A percentile compares a stretch with the other conserved stretches of the same genome.
Evolutionary conservation across 1,140 invertebrate genomes (phyloP).

Genomic region (Aphelinus atriplicis): DNA sequence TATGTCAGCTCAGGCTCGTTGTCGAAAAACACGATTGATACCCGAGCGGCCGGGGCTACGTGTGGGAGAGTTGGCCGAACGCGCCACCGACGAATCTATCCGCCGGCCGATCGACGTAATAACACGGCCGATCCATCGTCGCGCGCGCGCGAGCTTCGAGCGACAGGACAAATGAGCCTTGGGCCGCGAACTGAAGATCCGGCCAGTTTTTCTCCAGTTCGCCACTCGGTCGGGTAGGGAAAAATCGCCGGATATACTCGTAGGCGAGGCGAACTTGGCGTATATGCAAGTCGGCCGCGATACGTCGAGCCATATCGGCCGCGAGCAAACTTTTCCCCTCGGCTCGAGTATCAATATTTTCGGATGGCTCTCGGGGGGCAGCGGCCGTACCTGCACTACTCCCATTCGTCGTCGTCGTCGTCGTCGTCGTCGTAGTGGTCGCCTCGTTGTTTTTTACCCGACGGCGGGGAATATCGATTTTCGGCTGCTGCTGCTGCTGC

Average conservation of each 20-base stretch:
- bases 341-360: slow-evolving; percentile 59
- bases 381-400: slow-evolving; percentile 48
- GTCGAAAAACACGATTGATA: not conserved
- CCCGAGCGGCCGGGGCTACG: not conserved
- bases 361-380: slow-evolving; percentile 42
- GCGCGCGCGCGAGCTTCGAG: no score
- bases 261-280: no score
- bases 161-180: no score
- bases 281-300: no score
- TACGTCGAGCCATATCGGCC: not conserved
- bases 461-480: no score
- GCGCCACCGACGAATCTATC: no score
- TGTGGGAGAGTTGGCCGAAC: no score
- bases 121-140: not conserved
- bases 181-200: no score
- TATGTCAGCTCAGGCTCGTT: not conserved
- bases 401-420: slow-evolving; percentile 6
- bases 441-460: not conserved
- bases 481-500: no score
- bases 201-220: no score
- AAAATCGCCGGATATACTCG: no score
- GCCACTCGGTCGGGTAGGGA: no score
- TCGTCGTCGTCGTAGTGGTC: not conserved
- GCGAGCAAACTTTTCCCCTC: slow-evolving; percentile 53
- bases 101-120: not conserved